Percentiles rank a stretch among this genome's conserved stretches.
phyloP scores from a whole-genome alignment of 1,140 invertebrate genomes.

The Drosophila murphyi region DNA sequence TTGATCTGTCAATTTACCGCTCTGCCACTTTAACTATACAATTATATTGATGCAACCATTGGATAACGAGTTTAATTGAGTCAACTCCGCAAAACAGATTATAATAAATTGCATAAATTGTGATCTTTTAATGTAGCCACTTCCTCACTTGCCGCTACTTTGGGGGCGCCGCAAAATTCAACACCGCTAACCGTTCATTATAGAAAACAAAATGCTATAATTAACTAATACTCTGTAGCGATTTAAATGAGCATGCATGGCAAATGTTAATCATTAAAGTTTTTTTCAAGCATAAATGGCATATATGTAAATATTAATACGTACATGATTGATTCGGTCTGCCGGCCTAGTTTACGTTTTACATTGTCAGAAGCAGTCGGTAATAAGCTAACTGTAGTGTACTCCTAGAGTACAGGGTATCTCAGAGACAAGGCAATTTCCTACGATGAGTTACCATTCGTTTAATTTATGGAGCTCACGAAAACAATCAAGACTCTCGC shows the following conservation, averaged over 20 bases:
- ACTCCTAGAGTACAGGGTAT: conserved; percentile 10
- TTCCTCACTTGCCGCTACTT: conserved; percentile 65
- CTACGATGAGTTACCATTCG: conserved; percentile 65
- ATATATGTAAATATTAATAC: too few relatives aligned
- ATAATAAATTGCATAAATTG: conserved; percentile 68
- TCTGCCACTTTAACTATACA: background rate
- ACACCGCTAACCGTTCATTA: conserved; percentile 72
- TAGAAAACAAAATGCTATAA: conserved; percentile 74
- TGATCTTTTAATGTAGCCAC: conserved; percentile 65
- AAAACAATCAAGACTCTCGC: conserved; percentile 62
- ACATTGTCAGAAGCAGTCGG: too few relatives aligned
- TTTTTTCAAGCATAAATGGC: too few relatives aligned
- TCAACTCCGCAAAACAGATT: conserved; percentile 35
- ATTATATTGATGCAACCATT: background rate
- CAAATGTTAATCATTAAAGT: too few relatives aligned
- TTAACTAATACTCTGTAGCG: conserved; percentile 51
- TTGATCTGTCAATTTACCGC: background rate
- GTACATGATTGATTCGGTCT: too few relatives aligned
- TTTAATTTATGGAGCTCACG: conserved; percentile 73
- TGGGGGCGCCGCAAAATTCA: conserved; percentile 66
- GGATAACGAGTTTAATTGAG: conserved; percentile 18
- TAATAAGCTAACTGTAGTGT: too few relatives aligned
- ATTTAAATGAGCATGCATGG: background rate
- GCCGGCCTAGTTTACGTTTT: too few relatives aligned
- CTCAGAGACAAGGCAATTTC: conserved; percentile 56